A percentile compares a stretch with the other conserved stretches of the same genome.
Conservation (phyloP, 2,797 vertebrate genomes). For the Limosa lapponica region DNA sequence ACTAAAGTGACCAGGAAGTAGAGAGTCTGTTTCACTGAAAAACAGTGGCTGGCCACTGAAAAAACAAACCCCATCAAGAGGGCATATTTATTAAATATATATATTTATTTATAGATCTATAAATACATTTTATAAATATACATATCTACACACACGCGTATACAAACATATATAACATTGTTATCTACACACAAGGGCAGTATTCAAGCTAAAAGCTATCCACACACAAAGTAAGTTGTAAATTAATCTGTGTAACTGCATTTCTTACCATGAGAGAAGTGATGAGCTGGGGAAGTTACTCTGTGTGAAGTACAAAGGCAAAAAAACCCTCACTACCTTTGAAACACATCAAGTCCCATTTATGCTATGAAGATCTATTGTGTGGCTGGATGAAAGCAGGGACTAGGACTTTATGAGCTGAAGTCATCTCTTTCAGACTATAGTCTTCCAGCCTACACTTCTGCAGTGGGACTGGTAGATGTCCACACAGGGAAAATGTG, state of each 20-base stretch:
- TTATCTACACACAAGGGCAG: background rate
- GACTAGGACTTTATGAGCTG: background rate
- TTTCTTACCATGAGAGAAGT: background rate
- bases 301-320: background rate
- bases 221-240: background rate
- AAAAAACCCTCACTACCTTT: background rate
- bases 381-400: background rate
- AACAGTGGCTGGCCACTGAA: background rate
- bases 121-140: background rate
- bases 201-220: background rate
- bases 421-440: background rate
- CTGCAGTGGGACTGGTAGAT: background rate
- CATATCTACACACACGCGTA: fast-evolving
- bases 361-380: background rate
- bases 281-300: background rate
- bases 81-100: background rate
- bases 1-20: background rate
- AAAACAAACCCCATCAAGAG: background rate
- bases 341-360: background rate
- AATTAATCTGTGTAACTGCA: background rate
- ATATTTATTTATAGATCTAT: background rate
- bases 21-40: background rate
- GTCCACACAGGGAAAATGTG: background rate
- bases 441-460: background rate
- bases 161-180: background rate